Evolutionary conservation across 2,888 invertebrate genomes (phyloP).

Genomic region (Diogma glabrata): DNA sequence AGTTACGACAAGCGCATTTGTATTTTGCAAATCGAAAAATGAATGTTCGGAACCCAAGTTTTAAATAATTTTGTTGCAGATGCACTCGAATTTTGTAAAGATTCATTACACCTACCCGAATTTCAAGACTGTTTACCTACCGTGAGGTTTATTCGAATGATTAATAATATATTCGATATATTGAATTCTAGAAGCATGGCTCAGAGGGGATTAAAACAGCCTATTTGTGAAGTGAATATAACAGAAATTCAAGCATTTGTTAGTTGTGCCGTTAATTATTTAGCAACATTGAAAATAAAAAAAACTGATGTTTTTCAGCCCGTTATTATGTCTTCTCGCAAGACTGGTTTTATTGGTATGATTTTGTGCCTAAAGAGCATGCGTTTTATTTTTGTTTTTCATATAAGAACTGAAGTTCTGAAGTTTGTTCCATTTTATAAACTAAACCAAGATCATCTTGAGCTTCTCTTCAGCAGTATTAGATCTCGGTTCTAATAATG

Average conservation of each 20-base stretch:
- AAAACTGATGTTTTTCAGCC: neutral
- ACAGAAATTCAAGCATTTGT: neutral
- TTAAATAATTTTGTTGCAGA: neutral
- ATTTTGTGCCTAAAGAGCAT: neutral
- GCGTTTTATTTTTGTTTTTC: no score
- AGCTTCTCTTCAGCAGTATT: constrained; percentile 2
- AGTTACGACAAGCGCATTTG: neutral
- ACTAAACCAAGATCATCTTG: neutral
- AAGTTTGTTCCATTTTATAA: no score
- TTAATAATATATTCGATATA: neutral
- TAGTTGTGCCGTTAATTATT: no score
- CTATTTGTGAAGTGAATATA: neutral
- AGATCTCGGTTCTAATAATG: constrained; percentile 1
- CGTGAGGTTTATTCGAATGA: neutral
- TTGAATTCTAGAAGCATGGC: neutral
- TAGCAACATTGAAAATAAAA: neutral
- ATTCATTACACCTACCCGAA: neutral
- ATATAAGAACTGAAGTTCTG: neutral
- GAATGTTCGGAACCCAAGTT: neutral
- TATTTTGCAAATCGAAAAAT: neutral
- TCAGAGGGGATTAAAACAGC: neutral
- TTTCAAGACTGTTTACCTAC: neutral
- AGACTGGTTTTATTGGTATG: constrained; percentile 1
- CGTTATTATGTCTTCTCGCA: neutral
- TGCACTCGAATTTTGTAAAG: constrained; percentile 2